Base-by-base conservation (phyloP, 2,113 vertebrate genomes). In the Mirounga angustirostris region DNA sequence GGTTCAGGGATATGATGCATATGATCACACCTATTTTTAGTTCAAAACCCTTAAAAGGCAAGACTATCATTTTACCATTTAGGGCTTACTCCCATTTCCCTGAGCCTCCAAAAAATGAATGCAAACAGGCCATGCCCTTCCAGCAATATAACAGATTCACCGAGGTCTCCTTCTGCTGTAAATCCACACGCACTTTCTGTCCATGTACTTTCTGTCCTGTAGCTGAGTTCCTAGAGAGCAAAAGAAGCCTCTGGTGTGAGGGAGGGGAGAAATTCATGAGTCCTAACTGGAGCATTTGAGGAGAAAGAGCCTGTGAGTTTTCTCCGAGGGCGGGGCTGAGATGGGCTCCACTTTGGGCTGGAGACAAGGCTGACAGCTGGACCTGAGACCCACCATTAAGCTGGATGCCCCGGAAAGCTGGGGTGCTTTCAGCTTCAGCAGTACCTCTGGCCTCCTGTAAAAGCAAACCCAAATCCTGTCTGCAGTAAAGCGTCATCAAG, bases 21-120 rank as follows among this genome's bases (percentile, higher is more conserved):
- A 91, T 74, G 93, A 69, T 63, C 56, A 36, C 43, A 69, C 56
- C 59, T 91, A 54, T 33, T 71, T 97, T 88, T 93, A 91, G 79
- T 76, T 79, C 67, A 85, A 91, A 89, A 46, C 19, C 78, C 56
- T 95, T 83, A 81, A 80, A 96, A 78, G 56, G 16, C 50, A 92
- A 79, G 30, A 13, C 36, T 93, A 59, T 91, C 22, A 79, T 69
- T 97, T 96, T 87, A 84, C 19, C 30, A 69, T 83, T 83, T 69
- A 65, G 36, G 14, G 33, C 15, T 89, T 76, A 46, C 63, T 87
- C 93, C 40, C n/a, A 15, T 89, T 93, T 81, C 82, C 92, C 15
- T 58, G 90, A 90, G 86, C 26, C 78, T 83, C 24, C 46, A 59
- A 74, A 89, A 90, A 36, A 24, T 13, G 56, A 93, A 30, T 50